Percentiles rank a stretch among this genome's conserved stretches.
Conservation (phyloP, 2,113 vertebrate genomes). For the Dipodomys merriami region DNA sequence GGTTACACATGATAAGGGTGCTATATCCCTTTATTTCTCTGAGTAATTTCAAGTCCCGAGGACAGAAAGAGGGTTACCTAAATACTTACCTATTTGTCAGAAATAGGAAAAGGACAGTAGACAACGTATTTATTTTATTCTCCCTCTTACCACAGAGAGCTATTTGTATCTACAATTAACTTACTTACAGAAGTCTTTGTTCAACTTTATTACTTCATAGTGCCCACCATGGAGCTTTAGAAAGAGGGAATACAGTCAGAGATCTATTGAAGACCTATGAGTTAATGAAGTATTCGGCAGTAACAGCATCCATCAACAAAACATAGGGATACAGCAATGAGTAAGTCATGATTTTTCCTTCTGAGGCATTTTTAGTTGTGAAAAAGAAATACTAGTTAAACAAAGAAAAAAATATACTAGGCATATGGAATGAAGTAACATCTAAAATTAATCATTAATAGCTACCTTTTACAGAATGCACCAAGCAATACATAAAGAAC, state of each 20-base stretch:
- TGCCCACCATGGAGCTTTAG: slow-evolving; percentile 27
- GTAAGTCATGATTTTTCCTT: background rate
- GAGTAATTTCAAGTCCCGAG: background rate
- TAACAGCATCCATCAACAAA: background rate
- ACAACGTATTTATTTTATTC: slow-evolving; percentile 42
- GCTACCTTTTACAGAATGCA: slow-evolving; percentile 52
- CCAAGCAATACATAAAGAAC: slow-evolving; percentile 45
- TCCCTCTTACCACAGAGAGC: slow-evolving; percentile 3
- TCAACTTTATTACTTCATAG: slow-evolving; percentile 37
- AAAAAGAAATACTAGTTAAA: background rate
- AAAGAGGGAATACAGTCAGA: background rate
- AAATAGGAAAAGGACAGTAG: slow-evolving; percentile 48
- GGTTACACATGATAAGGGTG: background rate
- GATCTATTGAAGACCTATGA: background rate
- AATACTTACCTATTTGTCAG: background rate
- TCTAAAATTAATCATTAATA: slow-evolving; percentile 59
- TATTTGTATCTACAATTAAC: slow-evolving; percentile 32
- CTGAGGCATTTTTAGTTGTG: background rate
- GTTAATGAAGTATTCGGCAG: background rate
- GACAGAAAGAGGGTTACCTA: background rate
- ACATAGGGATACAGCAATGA: background rate
- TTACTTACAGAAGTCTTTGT: slow-evolving; percentile 37
- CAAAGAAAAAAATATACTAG: slow-evolving; percentile 28
- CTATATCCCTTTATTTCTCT: background rate
- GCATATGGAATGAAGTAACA: slow-evolving; percentile 18